Evolutionary conservation across 2,113 vertebrate genomes (phyloP).

Genomic region (Brachirus orientalis): DNA sequence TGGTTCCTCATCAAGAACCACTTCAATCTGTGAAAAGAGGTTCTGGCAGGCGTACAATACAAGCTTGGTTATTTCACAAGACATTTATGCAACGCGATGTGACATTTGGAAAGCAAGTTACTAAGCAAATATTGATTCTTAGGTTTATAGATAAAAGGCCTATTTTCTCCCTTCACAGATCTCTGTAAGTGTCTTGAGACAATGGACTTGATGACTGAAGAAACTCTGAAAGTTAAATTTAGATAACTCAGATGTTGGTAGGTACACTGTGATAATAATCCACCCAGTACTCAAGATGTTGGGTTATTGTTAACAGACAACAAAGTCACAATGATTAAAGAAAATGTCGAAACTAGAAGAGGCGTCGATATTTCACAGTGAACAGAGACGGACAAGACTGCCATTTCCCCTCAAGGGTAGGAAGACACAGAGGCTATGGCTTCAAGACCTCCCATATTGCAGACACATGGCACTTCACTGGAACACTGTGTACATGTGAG

Average conservation of each 20-base stretch:
- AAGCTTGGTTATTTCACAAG: conserved; percentile 58
- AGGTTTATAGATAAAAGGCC: conserved; percentile 7
- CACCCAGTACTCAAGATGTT: neutral
- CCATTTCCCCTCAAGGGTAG: conserved; percentile 51
- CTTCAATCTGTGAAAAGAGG: conserved; percentile 33
- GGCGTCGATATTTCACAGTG: conserved; percentile 25
- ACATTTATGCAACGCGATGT: conserved; percentile 49
- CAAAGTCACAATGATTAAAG: conserved; percentile 47
- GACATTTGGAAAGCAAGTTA: conserved; percentile 60
- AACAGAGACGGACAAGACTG: conserved; percentile 23
- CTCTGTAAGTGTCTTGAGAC: conserved; percentile 1
- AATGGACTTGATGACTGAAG: neutral
- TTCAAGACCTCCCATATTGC: conserved; percentile 75
- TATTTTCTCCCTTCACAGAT: neutral
- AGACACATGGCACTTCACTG: conserved; percentile 60
- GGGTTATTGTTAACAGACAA: conserved; percentile 4
- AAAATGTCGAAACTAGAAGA: conserved; percentile 23
- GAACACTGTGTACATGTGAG: conserved; percentile 32
- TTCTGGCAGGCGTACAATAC: conserved; percentile 51
- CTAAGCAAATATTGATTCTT: conserved; percentile 61
- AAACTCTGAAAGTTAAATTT: conserved; percentile 6
- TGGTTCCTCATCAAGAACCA: conserved; percentile 12
- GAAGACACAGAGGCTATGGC: conserved; percentile 40
- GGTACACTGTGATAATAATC: conserved; percentile 16
- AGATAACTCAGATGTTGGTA: conserved; percentile 8